Percentiles rank a stretch among this genome's conserved stretches.
Evolutionary conservation across 2,113 vertebrate species (phyloP).

Genomic region (Pterocles burchelli): DNA sequence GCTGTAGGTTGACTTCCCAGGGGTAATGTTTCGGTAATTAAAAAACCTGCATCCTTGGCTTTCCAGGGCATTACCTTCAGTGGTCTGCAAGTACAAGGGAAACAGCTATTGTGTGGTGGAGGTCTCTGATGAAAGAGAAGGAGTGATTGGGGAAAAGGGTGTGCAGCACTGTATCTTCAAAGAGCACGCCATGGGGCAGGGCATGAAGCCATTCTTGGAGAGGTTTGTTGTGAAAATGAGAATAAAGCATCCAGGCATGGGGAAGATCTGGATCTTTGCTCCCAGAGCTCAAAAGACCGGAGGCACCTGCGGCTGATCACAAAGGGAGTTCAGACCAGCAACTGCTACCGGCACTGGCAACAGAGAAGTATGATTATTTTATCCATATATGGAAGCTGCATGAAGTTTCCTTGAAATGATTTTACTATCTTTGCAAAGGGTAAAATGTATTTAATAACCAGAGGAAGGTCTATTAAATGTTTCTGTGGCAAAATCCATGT

Average conservation of each 20-base stretch:
- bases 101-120: not conserved
- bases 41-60: not conserved
- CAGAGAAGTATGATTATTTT: not conserved
- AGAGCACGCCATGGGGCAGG: not conserved
- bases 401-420: not conserved
- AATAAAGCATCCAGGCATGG: not conserved
- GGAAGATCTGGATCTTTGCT: not conserved
- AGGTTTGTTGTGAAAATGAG: not conserved
- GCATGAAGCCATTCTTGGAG: not conserved
- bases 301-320: not conserved
- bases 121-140: not conserved
- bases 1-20: not conserved
- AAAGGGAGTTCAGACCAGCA: not conserved
- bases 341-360: fast-evolving
- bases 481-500: not conserved
- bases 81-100: not conserved
- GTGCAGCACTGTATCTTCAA: constrained; percentile 9
- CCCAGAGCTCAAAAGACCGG: not conserved
- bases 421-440: not conserved
- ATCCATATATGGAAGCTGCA: not conserved
- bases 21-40: not conserved
- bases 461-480: not conserved
- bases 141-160: not conserved
- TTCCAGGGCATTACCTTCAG: not conserved
- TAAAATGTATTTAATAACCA: not conserved